phyloP scores from a whole-genome alignment of 2,113 vertebrate genomes.

The Oncorhynchus masou region DNA sequence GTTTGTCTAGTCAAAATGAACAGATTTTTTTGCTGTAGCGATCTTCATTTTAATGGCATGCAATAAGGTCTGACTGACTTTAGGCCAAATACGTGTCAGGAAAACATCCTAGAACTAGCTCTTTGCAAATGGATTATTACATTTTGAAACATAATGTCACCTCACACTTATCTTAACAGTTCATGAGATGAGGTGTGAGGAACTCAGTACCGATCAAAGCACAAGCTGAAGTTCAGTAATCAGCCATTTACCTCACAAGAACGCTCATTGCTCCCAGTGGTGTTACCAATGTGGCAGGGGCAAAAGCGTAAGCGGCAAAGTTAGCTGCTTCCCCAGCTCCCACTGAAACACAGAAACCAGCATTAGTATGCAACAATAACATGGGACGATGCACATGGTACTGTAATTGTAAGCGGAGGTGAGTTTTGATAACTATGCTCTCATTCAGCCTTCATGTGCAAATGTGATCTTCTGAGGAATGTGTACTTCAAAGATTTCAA shows the following conservation, averaged over 20 bases:
- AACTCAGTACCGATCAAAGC: not conserved
- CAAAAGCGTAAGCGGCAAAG: constrained; percentile 86
- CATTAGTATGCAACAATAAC: constrained; percentile 4
- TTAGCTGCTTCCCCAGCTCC: constrained; percentile 82
- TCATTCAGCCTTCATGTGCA: constrained; percentile 10
- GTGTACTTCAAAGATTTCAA: constrained; percentile 9
- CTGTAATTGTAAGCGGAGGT: not conserved
- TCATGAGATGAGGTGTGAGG: not conserved
- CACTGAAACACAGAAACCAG: constrained; percentile 68
- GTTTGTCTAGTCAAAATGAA: not conserved
- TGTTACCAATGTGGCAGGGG: constrained; percentile 83
- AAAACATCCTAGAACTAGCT: too few species aligned
- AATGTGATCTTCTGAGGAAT: constrained; percentile 48
- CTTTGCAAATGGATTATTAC: too few species aligned
- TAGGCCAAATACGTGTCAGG: too few species aligned
- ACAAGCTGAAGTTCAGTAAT: not conserved
- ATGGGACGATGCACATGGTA: not conserved
- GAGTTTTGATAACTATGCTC: constrained; percentile 10
- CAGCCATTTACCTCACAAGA: constrained; percentile 76
- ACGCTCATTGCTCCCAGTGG: constrained; percentile 83
- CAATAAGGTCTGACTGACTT: too few species aligned
- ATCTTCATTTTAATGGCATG: not conserved
- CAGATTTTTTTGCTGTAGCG: not conserved
- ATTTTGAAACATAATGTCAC: too few species aligned
- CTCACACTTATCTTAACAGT: too few species aligned